Conservation (phyloP, 2,888 invertebrate species). For the Argyresthia albistria region DNA sequence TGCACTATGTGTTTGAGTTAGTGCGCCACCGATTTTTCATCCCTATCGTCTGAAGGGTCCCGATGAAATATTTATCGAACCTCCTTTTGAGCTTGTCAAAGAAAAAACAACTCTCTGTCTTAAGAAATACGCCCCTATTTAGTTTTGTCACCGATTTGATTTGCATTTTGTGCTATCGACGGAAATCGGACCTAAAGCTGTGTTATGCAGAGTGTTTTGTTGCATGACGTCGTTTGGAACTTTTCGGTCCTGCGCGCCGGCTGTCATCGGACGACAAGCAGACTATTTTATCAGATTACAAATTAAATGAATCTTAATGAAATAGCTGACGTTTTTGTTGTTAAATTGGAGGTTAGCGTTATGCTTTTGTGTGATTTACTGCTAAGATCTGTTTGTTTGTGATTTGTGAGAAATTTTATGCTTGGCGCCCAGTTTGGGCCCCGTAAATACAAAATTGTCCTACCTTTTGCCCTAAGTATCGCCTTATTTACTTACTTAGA, state of each 20-base stretch:
- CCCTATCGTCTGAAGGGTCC: constrained; percentile 1
- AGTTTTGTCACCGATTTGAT: neutral
- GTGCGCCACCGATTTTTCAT: too few species aligned
- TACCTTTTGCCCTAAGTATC: too few species aligned
- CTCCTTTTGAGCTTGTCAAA: constrained; percentile 1
- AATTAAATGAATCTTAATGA: constrained; percentile 27
- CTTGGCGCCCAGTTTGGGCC: too few species aligned
- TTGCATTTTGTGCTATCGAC: neutral
- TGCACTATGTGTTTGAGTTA: too few species aligned
- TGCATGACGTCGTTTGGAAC: neutral
- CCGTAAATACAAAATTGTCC: too few species aligned
- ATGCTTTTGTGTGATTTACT: too few species aligned
- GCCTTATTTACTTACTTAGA: too few species aligned
- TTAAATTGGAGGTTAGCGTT: neutral
- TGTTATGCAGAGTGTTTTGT: neutral
- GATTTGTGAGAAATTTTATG: too few species aligned
- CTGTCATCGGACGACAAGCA: neutral
- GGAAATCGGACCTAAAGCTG: neutral
- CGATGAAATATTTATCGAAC: constrained; percentile 21
- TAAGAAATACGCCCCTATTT: neutral
- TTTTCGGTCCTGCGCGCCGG: neutral
- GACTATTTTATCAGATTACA: constrained; percentile 16
- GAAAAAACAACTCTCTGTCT: neutral
- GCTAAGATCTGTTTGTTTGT: too few species aligned
- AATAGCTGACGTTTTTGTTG: constrained; percentile 11